phyloP scores from a whole-genome alignment of 1,140 invertebrate species.

The Sarcophaga bullata region DNA sequence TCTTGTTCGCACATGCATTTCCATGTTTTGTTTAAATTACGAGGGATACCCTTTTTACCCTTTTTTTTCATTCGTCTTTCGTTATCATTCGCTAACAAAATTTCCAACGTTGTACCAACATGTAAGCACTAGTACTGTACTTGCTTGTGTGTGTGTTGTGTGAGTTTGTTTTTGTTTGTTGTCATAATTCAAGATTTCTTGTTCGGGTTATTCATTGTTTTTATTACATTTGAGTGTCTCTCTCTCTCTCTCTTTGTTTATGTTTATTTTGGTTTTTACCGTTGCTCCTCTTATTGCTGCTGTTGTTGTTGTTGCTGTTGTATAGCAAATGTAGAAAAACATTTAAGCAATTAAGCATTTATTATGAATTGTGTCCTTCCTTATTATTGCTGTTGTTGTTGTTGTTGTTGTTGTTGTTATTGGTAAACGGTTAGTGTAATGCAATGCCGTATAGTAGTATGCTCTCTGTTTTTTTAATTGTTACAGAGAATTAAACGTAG shows the following conservation, averaged over 20 bases:
- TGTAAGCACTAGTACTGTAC: neutral
- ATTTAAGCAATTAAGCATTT: slow-evolving; percentile 4
- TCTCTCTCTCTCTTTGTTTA: too few species aligned
- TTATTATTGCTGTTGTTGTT: too few species aligned
- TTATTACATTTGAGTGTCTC: neutral
- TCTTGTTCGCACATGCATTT: slow-evolving; percentile 46
- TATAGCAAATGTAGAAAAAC: neutral
- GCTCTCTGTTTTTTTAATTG: too few species aligned
- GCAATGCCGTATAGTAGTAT: too few species aligned
- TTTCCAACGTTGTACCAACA: too few species aligned
- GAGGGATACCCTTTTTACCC: neutral
- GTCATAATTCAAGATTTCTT: slow-evolving; percentile 3
- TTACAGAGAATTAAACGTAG: too few species aligned
- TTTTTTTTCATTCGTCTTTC: too few species aligned
- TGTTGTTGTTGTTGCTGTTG: neutral
- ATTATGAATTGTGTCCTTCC: neutral
- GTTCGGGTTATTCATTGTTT: neutral
- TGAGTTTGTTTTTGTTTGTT: neutral
- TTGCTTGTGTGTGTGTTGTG: neutral
- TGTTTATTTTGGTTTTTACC: too few species aligned
- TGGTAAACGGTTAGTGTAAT: too few species aligned
- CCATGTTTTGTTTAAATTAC: slow-evolving; percentile 15
- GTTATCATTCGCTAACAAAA: too few species aligned
- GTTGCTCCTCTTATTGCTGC: too few species aligned
- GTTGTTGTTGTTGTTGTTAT: too few species aligned